A percentile compares a stretch with the other conserved stretches of the same genome.
Conservation (phyloP, 2,888 invertebrate species). For the Rotaria macrura region DNA sequence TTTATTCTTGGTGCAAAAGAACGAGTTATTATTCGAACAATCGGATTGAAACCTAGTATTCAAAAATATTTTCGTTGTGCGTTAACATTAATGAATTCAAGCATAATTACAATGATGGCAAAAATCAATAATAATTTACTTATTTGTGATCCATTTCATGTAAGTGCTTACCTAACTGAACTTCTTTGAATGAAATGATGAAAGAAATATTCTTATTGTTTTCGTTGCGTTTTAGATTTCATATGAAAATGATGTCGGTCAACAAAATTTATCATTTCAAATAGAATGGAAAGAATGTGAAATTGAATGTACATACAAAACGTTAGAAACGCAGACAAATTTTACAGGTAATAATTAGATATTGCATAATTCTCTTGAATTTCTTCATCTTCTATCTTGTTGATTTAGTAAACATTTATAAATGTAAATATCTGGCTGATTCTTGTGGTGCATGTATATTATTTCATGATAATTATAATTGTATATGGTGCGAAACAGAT, state of each 20-base stretch:
- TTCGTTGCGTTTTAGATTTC: neutral
- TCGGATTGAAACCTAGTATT: neutral
- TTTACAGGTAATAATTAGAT: neutral
- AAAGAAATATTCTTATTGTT: neutral
- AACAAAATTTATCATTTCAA: neutral
- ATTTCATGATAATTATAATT: neutral
- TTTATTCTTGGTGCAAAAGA: neutral
- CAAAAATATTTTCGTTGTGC: constrained; percentile 12
- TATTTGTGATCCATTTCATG: neutral
- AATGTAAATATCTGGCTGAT: neutral
- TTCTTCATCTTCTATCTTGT: neutral
- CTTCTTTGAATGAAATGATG: neutral
- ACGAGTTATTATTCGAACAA: neutral
- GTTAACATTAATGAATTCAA: neutral
- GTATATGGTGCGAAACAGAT: constrained; percentile 19
- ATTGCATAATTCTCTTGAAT: neutral
- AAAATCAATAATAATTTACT: neutral
- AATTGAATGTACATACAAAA: neutral
- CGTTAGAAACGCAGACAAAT: neutral
- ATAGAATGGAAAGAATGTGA: constrained; percentile 4
- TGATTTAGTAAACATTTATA: neutral
- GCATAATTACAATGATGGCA: neutral
- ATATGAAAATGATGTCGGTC: neutral
- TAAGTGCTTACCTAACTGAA: neutral
- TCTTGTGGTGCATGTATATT: constrained; percentile 14